Conservation (phyloP, 2,797 vertebrate genomes). For the Coregonus sp. region DNA sequence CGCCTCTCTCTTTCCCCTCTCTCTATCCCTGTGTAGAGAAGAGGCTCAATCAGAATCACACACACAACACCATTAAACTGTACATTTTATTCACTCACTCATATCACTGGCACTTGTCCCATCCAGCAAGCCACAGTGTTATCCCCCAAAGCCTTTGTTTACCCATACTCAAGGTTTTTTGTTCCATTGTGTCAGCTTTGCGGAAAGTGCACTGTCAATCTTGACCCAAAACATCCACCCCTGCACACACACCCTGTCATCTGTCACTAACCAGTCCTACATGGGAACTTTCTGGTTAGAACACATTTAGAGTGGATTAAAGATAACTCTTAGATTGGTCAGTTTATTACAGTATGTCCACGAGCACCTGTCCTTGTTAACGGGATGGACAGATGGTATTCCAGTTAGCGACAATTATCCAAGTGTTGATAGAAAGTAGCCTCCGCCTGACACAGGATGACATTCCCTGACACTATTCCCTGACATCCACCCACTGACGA, state of each 20-base stretch:
- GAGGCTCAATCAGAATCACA: not conserved
- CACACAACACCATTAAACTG: not conserved
- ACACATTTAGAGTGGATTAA: conserved; percentile 13
- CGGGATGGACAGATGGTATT: conserved; percentile 6
- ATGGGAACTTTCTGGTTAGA: not conserved
- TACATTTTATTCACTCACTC: not conserved
- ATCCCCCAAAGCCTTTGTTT: conserved; percentile 16
- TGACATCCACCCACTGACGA: not conserved
- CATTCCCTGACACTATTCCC: not conserved
- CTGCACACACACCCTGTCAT: not conserved
- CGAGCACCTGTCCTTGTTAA: conserved; percentile 5
- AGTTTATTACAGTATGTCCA: conserved; percentile 6
- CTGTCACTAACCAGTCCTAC: not conserved
- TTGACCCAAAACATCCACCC: not conserved
- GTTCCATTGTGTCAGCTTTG: conserved; percentile 1
- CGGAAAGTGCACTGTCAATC: conserved; percentile 14
- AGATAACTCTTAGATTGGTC: conserved; percentile 9
- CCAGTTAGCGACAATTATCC: conserved; percentile 21
- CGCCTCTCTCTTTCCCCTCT: conserved; percentile 1
- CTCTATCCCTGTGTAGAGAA: conserved; percentile 27
- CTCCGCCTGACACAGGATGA: not conserved
- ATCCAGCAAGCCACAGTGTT: conserved; percentile 7
- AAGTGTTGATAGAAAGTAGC: conserved; percentile 1
- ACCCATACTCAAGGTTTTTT: conserved; percentile 26
- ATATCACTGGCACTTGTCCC: not conserved